Conservation (phyloP, 2,888 invertebrate species). For the Drosophila setosimentum region DNA sequence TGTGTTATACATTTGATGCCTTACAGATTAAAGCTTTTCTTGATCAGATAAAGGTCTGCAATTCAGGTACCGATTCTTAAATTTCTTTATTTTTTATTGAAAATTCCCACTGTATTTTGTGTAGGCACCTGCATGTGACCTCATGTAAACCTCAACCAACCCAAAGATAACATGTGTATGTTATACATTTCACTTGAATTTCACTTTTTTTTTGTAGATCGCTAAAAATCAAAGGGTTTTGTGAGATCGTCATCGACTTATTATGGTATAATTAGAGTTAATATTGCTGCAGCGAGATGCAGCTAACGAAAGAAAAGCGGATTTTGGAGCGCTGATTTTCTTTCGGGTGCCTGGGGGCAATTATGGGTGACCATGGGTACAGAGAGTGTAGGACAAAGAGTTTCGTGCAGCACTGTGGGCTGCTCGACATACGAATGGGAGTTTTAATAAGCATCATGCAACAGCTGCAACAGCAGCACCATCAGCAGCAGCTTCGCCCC, state of each 20-base stretch:
- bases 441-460: slow-evolving; percentile 6
- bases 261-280: slow-evolving; percentile 66
- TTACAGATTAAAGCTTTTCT: neutral
- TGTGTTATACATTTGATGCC: neutral
- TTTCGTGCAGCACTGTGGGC: slow-evolving; percentile 48
- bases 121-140: slow-evolving; percentile 2
- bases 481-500: slow-evolving; percentile 35
- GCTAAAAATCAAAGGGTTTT: slow-evolving; percentile 45
- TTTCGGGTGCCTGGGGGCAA: slow-evolving; percentile 37
- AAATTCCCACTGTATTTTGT: slow-evolving; percentile 4
- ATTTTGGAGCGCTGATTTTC: slow-evolving; percentile 42
- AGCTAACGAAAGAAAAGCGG: slow-evolving; percentile 56
- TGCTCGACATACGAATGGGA: slow-evolving; percentile 18
- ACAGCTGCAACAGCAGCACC: neutral
- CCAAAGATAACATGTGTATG: slow-evolving; percentile 29
- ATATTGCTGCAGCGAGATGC: slow-evolving; percentile 40
- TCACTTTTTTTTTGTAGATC: slow-evolving; percentile 57
- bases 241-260: slow-evolving; percentile 41
- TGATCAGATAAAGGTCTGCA: neutral
- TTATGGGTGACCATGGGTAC: slow-evolving; percentile 69
- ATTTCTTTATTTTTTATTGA: neutral
- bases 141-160: neutral
- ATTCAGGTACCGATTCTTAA: neutral
- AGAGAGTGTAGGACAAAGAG: slow-evolving; percentile 43
- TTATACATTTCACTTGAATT: slow-evolving; percentile 64